Base-by-base conservation (phyloP, 2,888 invertebrate species). In the Scaptomyza flava region DNA sequence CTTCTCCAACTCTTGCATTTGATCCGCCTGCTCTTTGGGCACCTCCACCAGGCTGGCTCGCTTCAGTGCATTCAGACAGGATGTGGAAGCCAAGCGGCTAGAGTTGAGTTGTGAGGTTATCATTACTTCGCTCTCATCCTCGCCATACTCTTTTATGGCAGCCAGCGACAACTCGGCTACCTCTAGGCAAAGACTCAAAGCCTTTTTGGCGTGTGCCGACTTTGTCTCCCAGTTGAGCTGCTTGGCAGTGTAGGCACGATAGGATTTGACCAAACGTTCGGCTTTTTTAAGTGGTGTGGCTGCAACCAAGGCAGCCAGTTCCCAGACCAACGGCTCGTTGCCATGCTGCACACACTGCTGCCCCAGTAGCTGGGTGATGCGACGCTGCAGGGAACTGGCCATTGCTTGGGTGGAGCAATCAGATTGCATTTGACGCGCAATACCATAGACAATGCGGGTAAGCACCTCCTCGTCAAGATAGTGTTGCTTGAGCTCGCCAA, bases 401-500 rank as follows among this genome's bases (percentile, higher is more conserved):
- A 56, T 43, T 23, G 93, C 92, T 66, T 93, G 92, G 0, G 94
- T 94, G 6, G 94, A 93, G 11, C 93, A 93, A 88, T 96, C 96
- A 6, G 94, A 93, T 12, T 94, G 94, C 89, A 97, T 96, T 7
- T 92, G 92, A 43, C 95, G 93, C 3, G 94, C 91, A 42, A 98
- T 94, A 14, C 96, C 96, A 59, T 93, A 94, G 0, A 95, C 95
- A 11, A 98, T 91, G 53, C 97, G 94, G 27, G 93, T 92, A 14
- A 98, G 92, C 23, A 98, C 94, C 91, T 96, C 95, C 0, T 94
- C 89, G 89, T 98, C 98, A 0, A 95, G 92, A 90, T 96, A 97
- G 87, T 96, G 95, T 56, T 94, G 94, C 89, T 96, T 96, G n/a
- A 99, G 92, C 89, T 99, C 98, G 34, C 98, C 92, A 48, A 99